These are phyloP conservation scores for Drosophila suboccidentalis DNA, from an alignment of 2,888 invertebrate species.

Conservation along the genomic window DNA sequence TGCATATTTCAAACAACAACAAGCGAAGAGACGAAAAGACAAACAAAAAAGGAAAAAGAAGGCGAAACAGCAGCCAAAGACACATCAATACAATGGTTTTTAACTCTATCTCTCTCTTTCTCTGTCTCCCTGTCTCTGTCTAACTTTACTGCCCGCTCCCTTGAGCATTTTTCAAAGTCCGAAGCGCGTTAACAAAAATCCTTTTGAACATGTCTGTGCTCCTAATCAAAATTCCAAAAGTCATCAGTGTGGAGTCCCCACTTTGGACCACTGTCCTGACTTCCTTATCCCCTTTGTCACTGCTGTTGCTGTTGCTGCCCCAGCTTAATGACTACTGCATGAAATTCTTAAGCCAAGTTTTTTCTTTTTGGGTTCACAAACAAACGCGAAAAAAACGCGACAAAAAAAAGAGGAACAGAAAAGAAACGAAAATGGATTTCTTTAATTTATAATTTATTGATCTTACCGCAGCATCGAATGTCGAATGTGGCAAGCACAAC, in stretches of 20 bases:
- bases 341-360: constrained; percentile 76
- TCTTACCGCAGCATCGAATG: constrained; percentile 69
- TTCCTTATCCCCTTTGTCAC: background rate
- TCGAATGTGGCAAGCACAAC: constrained; percentile 40
- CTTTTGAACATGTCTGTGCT: constrained; percentile 81
- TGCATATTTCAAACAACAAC: constrained; percentile 72
- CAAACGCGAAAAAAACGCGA: constrained; percentile 34
- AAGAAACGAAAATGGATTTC: constrained; percentile 72
- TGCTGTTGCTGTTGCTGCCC: background rate
- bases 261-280: constrained; percentile 22
- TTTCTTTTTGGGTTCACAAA: constrained; percentile 44
- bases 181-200: constrained; percentile 80
- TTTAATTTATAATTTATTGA: constrained; percentile 81
- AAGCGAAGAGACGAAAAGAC: constrained; percentile 21
- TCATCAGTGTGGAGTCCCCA: constrained; percentile 67
- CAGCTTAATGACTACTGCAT: constrained; percentile 75
- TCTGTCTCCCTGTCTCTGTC: background rate
- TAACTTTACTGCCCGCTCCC: constrained; percentile 2
- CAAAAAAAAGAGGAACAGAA: constrained; percentile 10
- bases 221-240: constrained; percentile 81
- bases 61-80: constrained; percentile 46
- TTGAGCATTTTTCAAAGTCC: constrained; percentile 76
- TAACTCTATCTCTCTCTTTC: background rate
- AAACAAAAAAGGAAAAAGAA: constrained; percentile 23
- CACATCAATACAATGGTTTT: constrained; percentile 74